Percentiles rank a stretch among this genome's conserved stretches.
These are phyloP conservation scores for Enteromius treurensis DNA, from an alignment of 2,797 vertebrate species.

Conservation along the genomic window DNA sequence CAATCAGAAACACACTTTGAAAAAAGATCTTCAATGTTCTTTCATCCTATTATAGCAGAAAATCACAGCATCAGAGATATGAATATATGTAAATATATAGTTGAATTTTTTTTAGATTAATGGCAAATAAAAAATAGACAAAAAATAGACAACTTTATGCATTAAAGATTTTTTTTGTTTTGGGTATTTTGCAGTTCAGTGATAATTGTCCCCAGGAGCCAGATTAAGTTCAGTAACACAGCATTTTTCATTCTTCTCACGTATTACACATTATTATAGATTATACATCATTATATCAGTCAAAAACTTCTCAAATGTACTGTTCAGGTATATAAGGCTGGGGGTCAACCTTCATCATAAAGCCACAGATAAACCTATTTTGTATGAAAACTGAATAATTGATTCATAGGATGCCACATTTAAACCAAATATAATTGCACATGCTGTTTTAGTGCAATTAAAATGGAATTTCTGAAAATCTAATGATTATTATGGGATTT, in stretches of 20 bases:
- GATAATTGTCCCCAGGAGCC: conserved; percentile 12
- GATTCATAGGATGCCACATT: conserved; percentile 74
- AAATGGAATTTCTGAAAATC: conserved; percentile 72
- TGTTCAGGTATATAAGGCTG: conserved; percentile 14
- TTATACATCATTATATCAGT: neutral
- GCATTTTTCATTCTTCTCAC: neutral
- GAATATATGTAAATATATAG: neutral
- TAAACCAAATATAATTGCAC: conserved; percentile 71
- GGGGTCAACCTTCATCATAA: conserved; percentile 53
- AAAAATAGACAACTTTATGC: neutral
- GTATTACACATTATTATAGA: conserved; percentile 3
- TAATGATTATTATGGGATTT: conserved; percentile 77
- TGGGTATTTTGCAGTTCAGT: neutral
- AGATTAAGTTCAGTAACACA: conserved; percentile 14
- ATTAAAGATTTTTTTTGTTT: neutral
- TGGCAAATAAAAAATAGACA: neutral
- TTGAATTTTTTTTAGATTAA: neutral
- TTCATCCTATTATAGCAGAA: neutral
- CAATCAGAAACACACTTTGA: neutral
- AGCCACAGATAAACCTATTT: conserved; percentile 64
- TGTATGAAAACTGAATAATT: conserved; percentile 71
- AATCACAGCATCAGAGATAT: neutral
- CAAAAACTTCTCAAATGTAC: neutral
- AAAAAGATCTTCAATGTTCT: neutral
- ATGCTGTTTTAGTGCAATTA: conserved; percentile 75